Conservation (phyloP, 2,113 vertebrate species). For the Perognathus longimembris region DNA sequence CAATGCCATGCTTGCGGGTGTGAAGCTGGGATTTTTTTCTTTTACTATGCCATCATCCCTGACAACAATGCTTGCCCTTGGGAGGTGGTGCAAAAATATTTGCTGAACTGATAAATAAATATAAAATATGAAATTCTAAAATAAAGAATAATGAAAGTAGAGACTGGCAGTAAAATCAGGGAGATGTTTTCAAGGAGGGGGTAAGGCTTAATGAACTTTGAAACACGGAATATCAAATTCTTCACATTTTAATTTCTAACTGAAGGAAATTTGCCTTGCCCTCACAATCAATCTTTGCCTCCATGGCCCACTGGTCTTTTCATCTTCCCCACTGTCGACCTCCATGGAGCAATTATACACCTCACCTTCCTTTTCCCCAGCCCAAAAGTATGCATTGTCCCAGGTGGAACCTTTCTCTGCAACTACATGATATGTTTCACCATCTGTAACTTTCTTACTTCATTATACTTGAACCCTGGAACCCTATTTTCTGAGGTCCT, state of each 20-base stretch:
- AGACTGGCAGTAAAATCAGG: neutral
- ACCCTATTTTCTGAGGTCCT: no score
- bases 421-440: no score
- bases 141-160: neutral
- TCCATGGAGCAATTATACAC: no score
- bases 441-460: no score
- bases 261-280: no score
- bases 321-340: no score
- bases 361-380: no score
- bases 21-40: neutral
- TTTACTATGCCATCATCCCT: neutral
- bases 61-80: neutral
- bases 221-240: slow-evolving; percentile 1
- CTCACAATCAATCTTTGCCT: no score
- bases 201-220: neutral
- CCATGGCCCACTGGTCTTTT: no score
- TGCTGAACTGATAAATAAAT: slow-evolving; percentile 1
- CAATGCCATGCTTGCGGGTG: neutral
- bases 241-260: neutral
- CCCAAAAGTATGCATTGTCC: no score
- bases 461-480: no score
- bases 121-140: neutral
- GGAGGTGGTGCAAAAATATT: neutral
- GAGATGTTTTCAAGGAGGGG: neutral
- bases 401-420: no score